phyloP scores from a whole-genome alignment of 2,113 vertebrate genomes.

The Oenanthe melanoleuca region DNA sequence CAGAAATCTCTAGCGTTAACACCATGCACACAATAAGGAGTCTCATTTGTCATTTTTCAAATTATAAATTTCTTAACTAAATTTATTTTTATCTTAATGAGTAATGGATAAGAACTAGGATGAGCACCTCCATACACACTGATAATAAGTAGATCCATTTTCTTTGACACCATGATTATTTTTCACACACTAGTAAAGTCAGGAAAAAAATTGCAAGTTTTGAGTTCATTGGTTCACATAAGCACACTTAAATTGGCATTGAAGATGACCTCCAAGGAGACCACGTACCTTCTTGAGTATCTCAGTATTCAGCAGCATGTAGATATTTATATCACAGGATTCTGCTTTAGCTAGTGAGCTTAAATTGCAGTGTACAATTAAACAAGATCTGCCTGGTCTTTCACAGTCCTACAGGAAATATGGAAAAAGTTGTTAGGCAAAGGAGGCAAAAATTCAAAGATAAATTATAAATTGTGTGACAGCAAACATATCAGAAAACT shows the following conservation, averaged over 20 bases:
- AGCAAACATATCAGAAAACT: not conserved
- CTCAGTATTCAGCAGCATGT: slow-evolving; percentile 93
- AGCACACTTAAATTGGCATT: not conserved
- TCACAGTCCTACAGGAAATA: slow-evolving; percentile 88
- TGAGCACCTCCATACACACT: not conserved
- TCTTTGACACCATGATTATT: not conserved
- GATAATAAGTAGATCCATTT: not conserved
- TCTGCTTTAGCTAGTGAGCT: slow-evolving; percentile 89
- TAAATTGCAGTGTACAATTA: slow-evolving; percentile 85
- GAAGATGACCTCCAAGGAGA: not conserved
- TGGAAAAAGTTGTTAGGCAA: not conserved
- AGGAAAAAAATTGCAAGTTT: not conserved
- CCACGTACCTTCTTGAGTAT: slow-evolving; percentile 88
- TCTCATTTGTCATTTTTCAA: not conserved
- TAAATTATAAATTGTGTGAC: not conserved
- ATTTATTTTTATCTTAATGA: not conserved
- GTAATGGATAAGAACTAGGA: not conserved
- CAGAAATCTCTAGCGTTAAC: not conserved
- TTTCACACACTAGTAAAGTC: not conserved
- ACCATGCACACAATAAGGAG: not conserved
- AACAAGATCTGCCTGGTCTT: slow-evolving; percentile 85
- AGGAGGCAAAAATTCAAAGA: not conserved
- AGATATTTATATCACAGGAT: slow-evolving; percentile 84
- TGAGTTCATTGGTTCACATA: not conserved
- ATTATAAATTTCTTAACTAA: not conserved